Evolutionary conservation across 1,140 invertebrate species (phyloP).

Genomic region (Dendrolimus kikuchii): DNA sequence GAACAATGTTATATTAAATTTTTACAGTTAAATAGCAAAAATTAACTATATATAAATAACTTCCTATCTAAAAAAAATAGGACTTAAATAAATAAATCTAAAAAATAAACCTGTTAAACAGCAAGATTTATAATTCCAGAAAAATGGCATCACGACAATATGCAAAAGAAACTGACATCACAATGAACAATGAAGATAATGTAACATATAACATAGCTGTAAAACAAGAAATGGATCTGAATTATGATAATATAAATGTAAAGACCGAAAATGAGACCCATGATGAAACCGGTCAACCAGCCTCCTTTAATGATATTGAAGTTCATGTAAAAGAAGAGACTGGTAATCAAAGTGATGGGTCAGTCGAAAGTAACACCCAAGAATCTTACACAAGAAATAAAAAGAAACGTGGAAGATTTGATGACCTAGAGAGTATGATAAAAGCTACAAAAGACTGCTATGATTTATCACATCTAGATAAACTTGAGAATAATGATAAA

Average conservation of each 20-base stretch:
- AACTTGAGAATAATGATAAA: slow-evolving; percentile 1
- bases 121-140: too few relatives aligned
- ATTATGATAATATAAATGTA: slow-evolving; percentile 19
- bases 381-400: not conserved
- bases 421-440: too few relatives aligned
- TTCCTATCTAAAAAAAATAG: too few relatives aligned
- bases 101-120: too few relatives aligned
- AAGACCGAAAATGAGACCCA: slow-evolving; percentile 21
- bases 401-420: not conserved
- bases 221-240: slow-evolving; percentile 16
- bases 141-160: too few relatives aligned
- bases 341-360: slow-evolving; percentile 18
- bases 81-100: too few relatives aligned
- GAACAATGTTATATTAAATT: too few relatives aligned
- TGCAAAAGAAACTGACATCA: not conserved
- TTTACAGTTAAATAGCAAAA: too few relatives aligned
- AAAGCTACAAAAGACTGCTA: not conserved
- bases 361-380: not conserved
- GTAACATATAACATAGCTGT: not conserved
- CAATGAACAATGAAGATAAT: not conserved
- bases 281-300: slow-evolving; percentile 2
- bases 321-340: slow-evolving; percentile 4
- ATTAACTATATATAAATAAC: too few relatives aligned
- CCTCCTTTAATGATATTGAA: too few relatives aligned
- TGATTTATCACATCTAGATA: not conserved